These are phyloP conservation scores for Abrostola tripartita DNA, from an alignment of 2,888 invertebrate species.

Conservation along the genomic window DNA sequence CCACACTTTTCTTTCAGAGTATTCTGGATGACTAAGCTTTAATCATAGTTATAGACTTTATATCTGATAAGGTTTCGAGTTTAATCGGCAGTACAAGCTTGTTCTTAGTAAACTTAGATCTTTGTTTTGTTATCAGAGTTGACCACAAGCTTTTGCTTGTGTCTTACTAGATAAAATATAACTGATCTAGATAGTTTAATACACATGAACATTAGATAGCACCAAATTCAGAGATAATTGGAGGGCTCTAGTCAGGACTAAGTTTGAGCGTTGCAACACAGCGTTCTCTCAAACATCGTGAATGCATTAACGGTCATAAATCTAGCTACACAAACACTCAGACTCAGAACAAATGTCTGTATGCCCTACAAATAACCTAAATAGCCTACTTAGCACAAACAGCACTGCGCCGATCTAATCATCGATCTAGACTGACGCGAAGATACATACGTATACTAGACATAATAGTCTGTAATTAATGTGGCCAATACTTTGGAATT, in stretches of 20 bases:
- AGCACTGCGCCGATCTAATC: conserved; percentile 1
- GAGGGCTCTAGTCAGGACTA: too few relatives aligned
- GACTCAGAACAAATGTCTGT: not conserved
- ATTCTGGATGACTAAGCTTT: not conserved
- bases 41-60: not conserved
- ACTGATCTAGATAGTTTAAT: too few relatives aligned
- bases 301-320: not conserved
- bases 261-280: too few relatives aligned
- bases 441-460: not conserved
- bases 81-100: too few relatives aligned
- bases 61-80: not conserved
- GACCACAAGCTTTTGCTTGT: too few relatives aligned
- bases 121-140: too few relatives aligned
- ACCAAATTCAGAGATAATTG: too few relatives aligned
- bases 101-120: too few relatives aligned
- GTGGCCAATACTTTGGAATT: not conserved
- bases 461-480: not conserved
- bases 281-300: too few relatives aligned
- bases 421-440: not conserved
- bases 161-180: too few relatives aligned
- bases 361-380: not conserved
- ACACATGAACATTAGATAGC: too few relatives aligned
- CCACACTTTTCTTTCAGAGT: not conserved
- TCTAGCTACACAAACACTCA: not conserved
- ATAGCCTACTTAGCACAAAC: conserved; percentile 5